These are phyloP conservation scores for Physeter macrocephalus DNA, from an alignment of 2,113 vertebrate species.

Conservation along the genomic window DNA sequence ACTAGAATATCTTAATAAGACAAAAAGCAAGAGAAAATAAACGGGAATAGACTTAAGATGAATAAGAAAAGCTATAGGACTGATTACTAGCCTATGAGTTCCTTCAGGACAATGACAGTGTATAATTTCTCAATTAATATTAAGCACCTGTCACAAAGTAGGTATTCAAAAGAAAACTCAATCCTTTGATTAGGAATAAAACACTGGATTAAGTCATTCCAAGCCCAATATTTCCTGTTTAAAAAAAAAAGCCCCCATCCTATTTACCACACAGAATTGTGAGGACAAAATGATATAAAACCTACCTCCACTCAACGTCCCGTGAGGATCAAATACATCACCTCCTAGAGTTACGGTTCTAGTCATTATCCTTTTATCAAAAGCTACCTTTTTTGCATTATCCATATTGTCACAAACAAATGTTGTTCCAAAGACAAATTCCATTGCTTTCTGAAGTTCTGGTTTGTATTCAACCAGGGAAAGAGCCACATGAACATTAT, in stretches of 20 bases:
- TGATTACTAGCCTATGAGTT: not conserved
- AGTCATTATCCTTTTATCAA: constrained; percentile 90
- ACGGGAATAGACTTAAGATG: not conserved
- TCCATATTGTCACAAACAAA: constrained; percentile 91
- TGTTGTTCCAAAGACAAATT: constrained; percentile 94
- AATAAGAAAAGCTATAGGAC: not conserved
- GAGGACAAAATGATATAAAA: not conserved
- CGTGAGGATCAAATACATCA: constrained; percentile 94
- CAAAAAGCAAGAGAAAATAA: not conserved
- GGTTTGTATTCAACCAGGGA: constrained; percentile 87
- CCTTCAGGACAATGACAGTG: not conserved
- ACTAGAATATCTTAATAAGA: not conserved
- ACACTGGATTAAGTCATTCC: not conserved
- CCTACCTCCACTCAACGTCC: constrained; percentile 94
- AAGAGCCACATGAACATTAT: constrained; percentile 89
- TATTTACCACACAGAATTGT: not conserved
- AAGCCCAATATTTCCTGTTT: not conserved
- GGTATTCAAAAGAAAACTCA: not conserved
- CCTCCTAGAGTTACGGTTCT: constrained; percentile 93
- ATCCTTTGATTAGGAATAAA: not conserved
- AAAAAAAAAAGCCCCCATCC: not conserved
- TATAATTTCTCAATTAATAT: not conserved
- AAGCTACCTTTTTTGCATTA: constrained; percentile 93
- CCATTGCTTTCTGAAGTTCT: constrained; percentile 95
- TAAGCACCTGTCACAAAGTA: not conserved